Evolutionary conservation across 2,888 invertebrate species (phyloP).

Genomic region (Mimachlamys varia): DNA sequence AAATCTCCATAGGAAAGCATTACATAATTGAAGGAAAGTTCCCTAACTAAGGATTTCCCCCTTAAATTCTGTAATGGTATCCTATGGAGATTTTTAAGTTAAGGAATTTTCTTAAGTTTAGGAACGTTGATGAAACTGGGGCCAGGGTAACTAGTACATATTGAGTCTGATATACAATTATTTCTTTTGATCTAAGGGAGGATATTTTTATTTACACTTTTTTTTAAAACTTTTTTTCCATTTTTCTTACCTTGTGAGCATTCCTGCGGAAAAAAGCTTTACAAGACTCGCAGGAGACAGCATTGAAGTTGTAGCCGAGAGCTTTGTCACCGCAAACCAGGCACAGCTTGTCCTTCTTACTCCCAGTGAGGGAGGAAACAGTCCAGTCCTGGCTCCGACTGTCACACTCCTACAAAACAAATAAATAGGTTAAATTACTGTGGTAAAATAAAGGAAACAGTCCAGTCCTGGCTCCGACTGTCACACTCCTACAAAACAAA

Average conservation of each 20-base stretch:
- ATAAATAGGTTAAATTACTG: not conserved
- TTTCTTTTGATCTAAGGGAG: too few relatives aligned
- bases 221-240: not conserved
- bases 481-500: not conserved
- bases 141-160: too few relatives aligned
- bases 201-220: not conserved
- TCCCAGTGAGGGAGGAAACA: constrained; percentile 58
- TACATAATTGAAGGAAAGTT: too few relatives aligned
- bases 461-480: not conserved
- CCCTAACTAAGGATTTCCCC: too few relatives aligned
- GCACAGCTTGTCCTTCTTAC: constrained; percentile 76
- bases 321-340: constrained; percentile 78
- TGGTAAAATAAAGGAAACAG: constrained; percentile 51
- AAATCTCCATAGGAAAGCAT: too few relatives aligned
- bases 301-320: constrained; percentile 75
- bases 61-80: too few relatives aligned
- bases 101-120: too few relatives aligned
- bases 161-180: too few relatives aligned
- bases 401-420: not conserved
- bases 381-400: constrained; percentile 35
- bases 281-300: constrained; percentile 77
- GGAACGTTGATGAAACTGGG: too few relatives aligned
- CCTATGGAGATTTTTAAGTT: too few relatives aligned
- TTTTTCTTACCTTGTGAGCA: constrained; percentile 75
- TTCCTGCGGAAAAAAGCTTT: constrained; percentile 77